A percentile compares a stretch with the other conserved stretches of the same genome.
Evolutionary conservation across 2,888 invertebrate species (phyloP).

Genomic region (Drosophila aldrichi): DNA sequence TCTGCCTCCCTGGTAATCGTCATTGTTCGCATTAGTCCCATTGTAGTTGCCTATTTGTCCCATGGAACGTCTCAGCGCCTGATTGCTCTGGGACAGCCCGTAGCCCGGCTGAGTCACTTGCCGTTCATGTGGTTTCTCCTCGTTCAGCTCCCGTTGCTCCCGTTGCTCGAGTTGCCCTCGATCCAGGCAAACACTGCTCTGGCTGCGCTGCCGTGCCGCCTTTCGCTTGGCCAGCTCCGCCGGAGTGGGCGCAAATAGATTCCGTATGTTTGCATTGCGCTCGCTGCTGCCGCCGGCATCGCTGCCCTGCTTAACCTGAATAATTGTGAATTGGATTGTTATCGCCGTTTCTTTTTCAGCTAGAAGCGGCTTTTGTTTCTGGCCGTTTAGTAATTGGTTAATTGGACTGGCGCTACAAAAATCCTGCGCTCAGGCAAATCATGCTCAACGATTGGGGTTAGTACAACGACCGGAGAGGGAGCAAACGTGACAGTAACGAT

Average conservation of each 20-base stretch:
- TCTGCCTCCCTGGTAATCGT: slow-evolving; percentile 38
- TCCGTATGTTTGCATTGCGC: slow-evolving; percentile 81
- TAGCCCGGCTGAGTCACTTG: slow-evolving; percentile 10
- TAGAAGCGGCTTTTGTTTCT: slow-evolving; percentile 43
- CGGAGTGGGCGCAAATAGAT: slow-evolving; percentile 74
- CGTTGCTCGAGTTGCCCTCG: slow-evolving; percentile 14
- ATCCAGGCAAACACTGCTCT: slow-evolving; percentile 69
- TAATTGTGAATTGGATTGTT: slow-evolving; percentile 64
- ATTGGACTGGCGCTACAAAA: slow-evolving; percentile 48
- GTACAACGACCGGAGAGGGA: slow-evolving; percentile 32
- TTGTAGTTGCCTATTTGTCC: slow-evolving; percentile 66
- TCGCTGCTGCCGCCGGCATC: slow-evolving; percentile 53
- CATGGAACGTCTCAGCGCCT: slow-evolving; percentile 62
- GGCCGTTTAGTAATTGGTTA: slow-evolving; percentile 59
- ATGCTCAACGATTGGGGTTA: slow-evolving; percentile 59
- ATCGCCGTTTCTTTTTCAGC: slow-evolving; percentile 25
- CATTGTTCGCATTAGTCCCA: slow-evolving; percentile 44
- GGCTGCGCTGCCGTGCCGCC: slow-evolving; percentile 65
- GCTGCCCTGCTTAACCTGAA: slow-evolving; percentile 76
- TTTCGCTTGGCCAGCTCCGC: slow-evolving; percentile 56
- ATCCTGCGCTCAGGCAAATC: slow-evolving; percentile 46
- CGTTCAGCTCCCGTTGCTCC: slow-evolving; percentile 8
- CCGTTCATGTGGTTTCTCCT: neutral
- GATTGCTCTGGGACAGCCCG: slow-evolving; percentile 29
- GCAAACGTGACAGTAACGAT: slow-evolving; percentile 27